phyloP scores from a whole-genome alignment of 2,113 vertebrate genomes.

The Murina feae region DNA sequence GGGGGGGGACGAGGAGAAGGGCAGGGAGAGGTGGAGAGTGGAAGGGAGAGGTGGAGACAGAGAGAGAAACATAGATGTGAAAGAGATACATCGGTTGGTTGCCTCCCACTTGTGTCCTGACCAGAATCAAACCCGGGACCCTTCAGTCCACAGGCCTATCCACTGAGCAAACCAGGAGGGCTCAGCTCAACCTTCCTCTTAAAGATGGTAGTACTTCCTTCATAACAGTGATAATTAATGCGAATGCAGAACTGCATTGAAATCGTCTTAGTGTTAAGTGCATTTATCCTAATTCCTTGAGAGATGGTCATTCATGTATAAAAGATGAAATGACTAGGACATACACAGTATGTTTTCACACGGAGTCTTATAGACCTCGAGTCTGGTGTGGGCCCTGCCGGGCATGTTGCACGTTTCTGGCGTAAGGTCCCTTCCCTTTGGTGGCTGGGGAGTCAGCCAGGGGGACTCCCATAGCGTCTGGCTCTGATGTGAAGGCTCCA shows the following conservation, averaged over 20 bases:
- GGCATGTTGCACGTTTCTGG: fast-evolving
- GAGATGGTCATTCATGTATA: fast-evolving
- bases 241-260: background rate
- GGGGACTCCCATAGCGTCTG: background rate
- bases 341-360: fast-evolving
- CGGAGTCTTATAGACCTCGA: fast-evolving
- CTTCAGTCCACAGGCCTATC: no score
- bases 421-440: background rate
- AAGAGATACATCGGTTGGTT: no score
- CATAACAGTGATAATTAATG: fast-evolving
- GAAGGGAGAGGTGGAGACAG: no score
- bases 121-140: no score
- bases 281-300: background rate
- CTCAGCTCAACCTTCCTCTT: background rate
- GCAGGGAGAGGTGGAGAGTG: no score
- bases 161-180: no score
- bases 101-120: no score
- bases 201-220: background rate
- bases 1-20: no score
- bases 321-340: background rate
- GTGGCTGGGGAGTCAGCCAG: background rate
- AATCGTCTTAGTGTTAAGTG: background rate
- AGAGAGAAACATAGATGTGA: no score
- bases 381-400: fast-evolving
- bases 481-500: fast-evolving